These are phyloP conservation scores for Pygmarrhopalites habei DNA, from an alignment of 1,140 invertebrate species.

Conservation along the genomic window DNA sequence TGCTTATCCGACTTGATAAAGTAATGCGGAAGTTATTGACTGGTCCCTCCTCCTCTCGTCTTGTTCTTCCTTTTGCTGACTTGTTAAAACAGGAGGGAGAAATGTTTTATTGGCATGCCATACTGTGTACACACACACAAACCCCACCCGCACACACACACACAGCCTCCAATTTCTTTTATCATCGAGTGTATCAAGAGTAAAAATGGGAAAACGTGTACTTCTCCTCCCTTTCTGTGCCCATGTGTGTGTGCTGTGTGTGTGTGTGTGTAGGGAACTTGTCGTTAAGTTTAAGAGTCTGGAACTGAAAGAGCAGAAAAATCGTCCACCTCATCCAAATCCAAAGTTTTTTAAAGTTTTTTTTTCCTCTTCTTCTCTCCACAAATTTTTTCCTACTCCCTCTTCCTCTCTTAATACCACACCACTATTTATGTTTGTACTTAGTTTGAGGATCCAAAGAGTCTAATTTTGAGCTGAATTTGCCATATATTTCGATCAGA, in stretches of 20 bases:
- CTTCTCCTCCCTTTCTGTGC: not conserved
- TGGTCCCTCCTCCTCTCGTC: not conserved
- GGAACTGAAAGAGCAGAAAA: not conserved
- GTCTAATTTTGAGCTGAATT: no score
- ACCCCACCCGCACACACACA: no score
- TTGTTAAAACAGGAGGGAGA: not conserved
- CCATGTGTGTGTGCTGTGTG: not conserved
- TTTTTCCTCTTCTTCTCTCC: not conserved
- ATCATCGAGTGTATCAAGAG: not conserved
- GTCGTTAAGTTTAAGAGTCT: not conserved
- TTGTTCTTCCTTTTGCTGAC: slow-evolving; percentile 12
- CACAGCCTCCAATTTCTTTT: not conserved
- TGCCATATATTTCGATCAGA: no score
- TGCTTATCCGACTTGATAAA: not conserved
- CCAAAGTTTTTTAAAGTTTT: not conserved
- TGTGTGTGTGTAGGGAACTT: not conserved
- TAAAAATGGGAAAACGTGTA: not conserved
- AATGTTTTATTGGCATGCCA: slow-evolving; percentile 7
- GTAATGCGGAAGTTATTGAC: slow-evolving; percentile 12
- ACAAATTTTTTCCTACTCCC: no score
- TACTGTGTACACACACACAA: not conserved
- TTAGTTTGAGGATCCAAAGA: no score
- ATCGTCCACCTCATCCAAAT: not conserved
- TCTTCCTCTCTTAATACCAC: no score
- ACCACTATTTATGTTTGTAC: no score